Percentiles rank a stretch among this genome's conserved stretches.
These are phyloP conservation scores for Adineta ricciae DNA, from an alignment of 2,888 invertebrate species.

Conservation along the genomic window DNA sequence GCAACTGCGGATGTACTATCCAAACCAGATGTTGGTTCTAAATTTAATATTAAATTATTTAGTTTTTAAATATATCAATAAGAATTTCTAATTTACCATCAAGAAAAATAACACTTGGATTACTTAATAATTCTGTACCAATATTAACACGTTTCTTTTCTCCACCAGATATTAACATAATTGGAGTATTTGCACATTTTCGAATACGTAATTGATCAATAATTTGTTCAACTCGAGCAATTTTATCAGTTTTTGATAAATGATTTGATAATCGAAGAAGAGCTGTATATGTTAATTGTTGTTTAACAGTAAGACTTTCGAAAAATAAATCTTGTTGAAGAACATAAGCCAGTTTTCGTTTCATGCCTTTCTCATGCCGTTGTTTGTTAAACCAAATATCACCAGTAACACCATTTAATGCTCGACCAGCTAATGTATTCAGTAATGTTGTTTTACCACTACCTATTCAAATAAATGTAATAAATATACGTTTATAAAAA, in stretches of 20 bases:
- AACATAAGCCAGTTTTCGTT: no score
- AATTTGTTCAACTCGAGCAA: slow-evolving; percentile 67
- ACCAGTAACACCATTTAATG: slow-evolving; percentile 56
- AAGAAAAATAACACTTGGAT: slow-evolving; percentile 64
- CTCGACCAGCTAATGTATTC: slow-evolving; percentile 64
- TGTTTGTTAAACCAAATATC: slow-evolving; percentile 60
- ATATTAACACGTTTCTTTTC: slow-evolving; percentile 73
- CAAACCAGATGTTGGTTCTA: background rate
- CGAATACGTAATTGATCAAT: slow-evolving; percentile 65
- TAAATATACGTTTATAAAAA: no score
- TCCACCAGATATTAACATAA: slow-evolving; percentile 60
- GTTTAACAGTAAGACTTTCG: slow-evolving; percentile 65
- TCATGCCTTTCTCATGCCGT: slow-evolving; percentile 61
- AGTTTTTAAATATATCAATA: no score
- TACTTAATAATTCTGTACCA: slow-evolving; percentile 69
- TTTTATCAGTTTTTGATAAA: slow-evolving; percentile 60
- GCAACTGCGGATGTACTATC: background rate
- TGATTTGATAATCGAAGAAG: slow-evolving; percentile 62
- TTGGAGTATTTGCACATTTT: slow-evolving; percentile 62
- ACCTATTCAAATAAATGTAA: no score
- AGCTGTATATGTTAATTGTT: slow-evolving; percentile 63
- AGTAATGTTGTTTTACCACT: slow-evolving; percentile 69
- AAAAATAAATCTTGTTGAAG: slow-evolving; percentile 73
- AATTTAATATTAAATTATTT: background rate
- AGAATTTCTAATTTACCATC: background rate